phyloP scores from a whole-genome alignment of 2,797 vertebrate genomes.

The Pseudochromis fuscus region DNA sequence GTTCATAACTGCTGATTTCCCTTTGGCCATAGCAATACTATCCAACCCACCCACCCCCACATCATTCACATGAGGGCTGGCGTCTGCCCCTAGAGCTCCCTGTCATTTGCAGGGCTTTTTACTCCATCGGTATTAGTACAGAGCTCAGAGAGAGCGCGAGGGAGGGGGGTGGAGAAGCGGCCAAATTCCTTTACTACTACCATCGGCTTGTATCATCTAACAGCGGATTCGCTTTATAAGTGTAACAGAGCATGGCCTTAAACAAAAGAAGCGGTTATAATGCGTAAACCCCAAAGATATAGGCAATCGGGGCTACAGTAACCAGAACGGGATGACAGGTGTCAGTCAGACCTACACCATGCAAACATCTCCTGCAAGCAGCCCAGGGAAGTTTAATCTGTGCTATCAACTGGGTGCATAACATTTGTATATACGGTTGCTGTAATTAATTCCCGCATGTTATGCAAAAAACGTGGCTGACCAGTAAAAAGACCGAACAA shows the following conservation, averaged over 20 bases:
- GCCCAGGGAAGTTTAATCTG: not conserved
- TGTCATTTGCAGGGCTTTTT: conserved; percentile 71
- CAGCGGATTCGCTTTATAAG: conserved; percentile 5
- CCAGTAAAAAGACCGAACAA: conserved; percentile 15
- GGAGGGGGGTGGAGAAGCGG: conserved; percentile 2
- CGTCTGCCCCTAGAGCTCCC: conserved; percentile 58
- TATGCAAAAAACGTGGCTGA: conserved; percentile 27
- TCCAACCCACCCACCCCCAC: conserved; percentile 71
- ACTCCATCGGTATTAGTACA: conserved; percentile 48
- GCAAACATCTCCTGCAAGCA: conserved; percentile 18
- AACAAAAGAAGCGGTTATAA: not conserved
- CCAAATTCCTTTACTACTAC: conserved; percentile 66
- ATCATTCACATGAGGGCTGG: conserved; percentile 72
- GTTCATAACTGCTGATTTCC: conserved; percentile 85
- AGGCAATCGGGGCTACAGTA: not conserved
- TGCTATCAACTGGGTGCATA: not conserved
- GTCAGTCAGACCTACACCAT: conserved; percentile 55
- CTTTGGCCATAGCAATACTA: conserved; percentile 77
- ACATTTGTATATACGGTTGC: not conserved
- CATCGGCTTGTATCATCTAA: conserved; percentile 16
- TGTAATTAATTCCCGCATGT: not conserved
- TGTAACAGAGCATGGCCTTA: not conserved
- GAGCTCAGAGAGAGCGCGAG: conserved; percentile 4
- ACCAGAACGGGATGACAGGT: conserved; percentile 65
- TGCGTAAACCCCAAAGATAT: conserved; percentile 5